Conservation (phyloP, 2,797 vertebrate species). For the Liasis olivaceus region DNA sequence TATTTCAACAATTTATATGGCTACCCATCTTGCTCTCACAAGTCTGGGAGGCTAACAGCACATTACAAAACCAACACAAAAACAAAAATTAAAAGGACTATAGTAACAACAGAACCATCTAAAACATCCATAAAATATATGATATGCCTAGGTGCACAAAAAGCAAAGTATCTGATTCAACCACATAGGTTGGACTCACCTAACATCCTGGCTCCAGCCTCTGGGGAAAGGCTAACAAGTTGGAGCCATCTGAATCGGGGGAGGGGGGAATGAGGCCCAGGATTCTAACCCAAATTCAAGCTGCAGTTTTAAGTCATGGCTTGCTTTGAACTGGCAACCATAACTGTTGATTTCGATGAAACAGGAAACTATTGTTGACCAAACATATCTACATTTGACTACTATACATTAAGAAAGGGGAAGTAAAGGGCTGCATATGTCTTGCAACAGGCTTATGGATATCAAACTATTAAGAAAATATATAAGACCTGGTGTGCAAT, state of each 20-base stretch:
- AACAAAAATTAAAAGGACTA: not conserved
- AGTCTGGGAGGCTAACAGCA: not conserved
- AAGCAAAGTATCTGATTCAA: not conserved
- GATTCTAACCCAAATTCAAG: not conserved
- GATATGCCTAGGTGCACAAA: too few species aligned
- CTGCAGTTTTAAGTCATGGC: not conserved
- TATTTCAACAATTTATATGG: not conserved
- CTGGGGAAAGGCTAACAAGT: not conserved
- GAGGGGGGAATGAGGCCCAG: not conserved
- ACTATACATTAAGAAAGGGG: not conserved
- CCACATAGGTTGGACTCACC: not conserved
- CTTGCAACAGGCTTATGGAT: not conserved
- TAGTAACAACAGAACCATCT: not conserved
- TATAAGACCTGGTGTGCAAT: not conserved
- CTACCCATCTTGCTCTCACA: not conserved
- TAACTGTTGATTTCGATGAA: not conserved
- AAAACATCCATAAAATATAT: too few species aligned
- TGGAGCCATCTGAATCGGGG: not conserved
- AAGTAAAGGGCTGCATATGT: not conserved
- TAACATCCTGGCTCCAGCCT: not conserved
- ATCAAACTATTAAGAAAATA: not conserved
- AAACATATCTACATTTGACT: not conserved
- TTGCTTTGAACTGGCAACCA: not conserved
- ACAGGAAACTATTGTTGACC: not conserved
- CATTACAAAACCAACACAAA: not conserved